Base-by-base conservation (phyloP, 2,888 invertebrate genomes). In the Noctua janthe region DNA sequence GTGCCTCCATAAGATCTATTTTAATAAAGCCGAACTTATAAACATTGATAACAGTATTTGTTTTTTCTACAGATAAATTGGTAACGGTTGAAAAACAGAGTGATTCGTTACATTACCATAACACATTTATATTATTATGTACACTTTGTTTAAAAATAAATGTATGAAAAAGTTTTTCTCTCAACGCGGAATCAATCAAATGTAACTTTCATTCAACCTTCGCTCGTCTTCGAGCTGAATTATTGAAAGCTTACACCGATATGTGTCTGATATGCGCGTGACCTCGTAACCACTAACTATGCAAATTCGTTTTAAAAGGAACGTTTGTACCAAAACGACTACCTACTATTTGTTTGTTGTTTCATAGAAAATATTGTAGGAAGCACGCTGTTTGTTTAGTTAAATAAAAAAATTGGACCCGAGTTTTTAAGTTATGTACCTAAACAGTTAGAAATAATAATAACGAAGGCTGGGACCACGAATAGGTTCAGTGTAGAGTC, bases 11-110 rank as follows among this genome's bases (percentile, higher is more conserved):
- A 51, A 85, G 80, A 87, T 89, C 86, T 87, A 90, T 89, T 86
- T 88, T 86, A 87, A 88, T 84, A 80, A 88, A 81, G 54, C 76
- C 80, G 73, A 87, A 87, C 76, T 85, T 86, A 87, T 87, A 86
- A 90, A 89, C 86, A 89, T 75, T 87, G 94, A 94, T 94, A 93
- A 92, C 87, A 89, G 43, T 92, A 90, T 93, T 93, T 95, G 91
- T 93, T 91, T 94, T 91, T 79, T 86, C 84, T 87, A 79, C 74
- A 89, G 88, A 87, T 89, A 87, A 89, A 91, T 88, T 85, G 76
- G 86, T 81, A 88, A 83, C 87, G 82, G 88, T 87, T 90, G 86
- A 76, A 84, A 78, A 82, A 83, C 89, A 90, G 72, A 81, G 62
- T 86, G 87, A 90, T 86, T 83, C 75, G 81, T 90, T 91, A 89